A percentile compares a stretch with the other conserved stretches of the same genome.
These are phyloP conservation scores for Portunus trituberculatus DNA, from an alignment of 1,140 invertebrate species.

Conservation along the genomic window DNA sequence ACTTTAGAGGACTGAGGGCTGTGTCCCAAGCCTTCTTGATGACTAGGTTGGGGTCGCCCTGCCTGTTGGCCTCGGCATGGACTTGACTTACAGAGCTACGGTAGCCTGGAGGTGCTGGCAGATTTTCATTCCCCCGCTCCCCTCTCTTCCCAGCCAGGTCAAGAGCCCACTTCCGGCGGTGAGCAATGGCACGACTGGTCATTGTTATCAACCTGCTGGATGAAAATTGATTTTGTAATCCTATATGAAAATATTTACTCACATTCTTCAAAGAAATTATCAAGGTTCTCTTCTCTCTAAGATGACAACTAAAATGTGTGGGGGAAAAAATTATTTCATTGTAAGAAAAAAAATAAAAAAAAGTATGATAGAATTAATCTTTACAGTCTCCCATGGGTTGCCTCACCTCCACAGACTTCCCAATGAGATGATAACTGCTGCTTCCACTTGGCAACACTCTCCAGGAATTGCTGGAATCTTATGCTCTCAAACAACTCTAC, in stretches of 20 bases:
- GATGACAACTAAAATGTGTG: no score
- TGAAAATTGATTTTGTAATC: background rate
- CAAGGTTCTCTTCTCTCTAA: no score
- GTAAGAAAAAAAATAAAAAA: no score
- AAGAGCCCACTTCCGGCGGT: constrained; percentile 69
- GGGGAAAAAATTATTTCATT: no score
- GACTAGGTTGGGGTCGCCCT: constrained; percentile 90
- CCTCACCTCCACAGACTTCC: no score
- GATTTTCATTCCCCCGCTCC: constrained; percentile 79
- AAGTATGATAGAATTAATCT: no score
- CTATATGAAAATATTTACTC: background rate
- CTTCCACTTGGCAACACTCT: no score
- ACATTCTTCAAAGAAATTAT: no score
- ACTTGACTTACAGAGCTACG: constrained; percentile 86
- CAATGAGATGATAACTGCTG: no score
- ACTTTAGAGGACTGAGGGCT: constrained; percentile 95
- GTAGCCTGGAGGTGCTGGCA: constrained; percentile 91
- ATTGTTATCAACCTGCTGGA: constrained; percentile 16
- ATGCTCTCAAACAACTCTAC: no score
- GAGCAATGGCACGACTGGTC: constrained; percentile 57
- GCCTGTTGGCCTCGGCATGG: constrained; percentile 88
- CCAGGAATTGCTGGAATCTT: no score
- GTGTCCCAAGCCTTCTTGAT: constrained; percentile 99
- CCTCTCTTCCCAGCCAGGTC: constrained; percentile 69
- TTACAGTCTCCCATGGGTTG: no score